Evolutionary conservation across 2,797 vertebrate genomes (phyloP), one percentile per base, ranked within the genome.

Genomic region (Echeneis naucrates): DNA sequence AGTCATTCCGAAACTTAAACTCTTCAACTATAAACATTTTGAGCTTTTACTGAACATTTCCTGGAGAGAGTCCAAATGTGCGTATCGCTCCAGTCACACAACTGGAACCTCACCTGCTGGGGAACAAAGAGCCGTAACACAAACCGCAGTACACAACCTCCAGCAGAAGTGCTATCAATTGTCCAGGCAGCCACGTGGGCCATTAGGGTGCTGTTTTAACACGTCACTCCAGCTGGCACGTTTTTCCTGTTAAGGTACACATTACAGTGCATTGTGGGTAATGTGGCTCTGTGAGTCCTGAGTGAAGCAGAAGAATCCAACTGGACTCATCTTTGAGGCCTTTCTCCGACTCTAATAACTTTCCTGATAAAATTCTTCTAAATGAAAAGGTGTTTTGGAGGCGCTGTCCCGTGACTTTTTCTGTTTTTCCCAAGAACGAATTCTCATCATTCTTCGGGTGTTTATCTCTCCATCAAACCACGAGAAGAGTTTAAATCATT

Each of bases 201-300:
- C 45, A 21, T 68, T 27, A 59, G 48, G 19, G 47, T 68, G 74
- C 60, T 78, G 8, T 68, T 50, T 61, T 70, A 70, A 55, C 64
- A 65, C 24, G 21, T 30, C 40, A 68, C 63, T 19, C 57, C 48
- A 48, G 8, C 63, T 63, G 51, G 44, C 72, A 63, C 32, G 2
- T 74, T 82, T 62, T 75, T 55, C 72, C 51, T 44, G 50, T 80
- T 79, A 81, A 63, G 65, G 55, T 68, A 50, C 68, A 79, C 67
- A 65, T 78, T 35, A 23, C 33, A 40, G 48, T 74, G 72, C 65
- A 73, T 67, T 59, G 53, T 81, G 73, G 71, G 76, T 58, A 69
- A 45, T 68, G 35, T 74, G 68, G 83, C 72, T 67, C 6, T 27
- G 27, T 71, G 71, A 52, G 26, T 79, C 61, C 26, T 0, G 12